Conservation (phyloP, 2,113 vertebrate genomes). For the Antigone vipio region DNA sequence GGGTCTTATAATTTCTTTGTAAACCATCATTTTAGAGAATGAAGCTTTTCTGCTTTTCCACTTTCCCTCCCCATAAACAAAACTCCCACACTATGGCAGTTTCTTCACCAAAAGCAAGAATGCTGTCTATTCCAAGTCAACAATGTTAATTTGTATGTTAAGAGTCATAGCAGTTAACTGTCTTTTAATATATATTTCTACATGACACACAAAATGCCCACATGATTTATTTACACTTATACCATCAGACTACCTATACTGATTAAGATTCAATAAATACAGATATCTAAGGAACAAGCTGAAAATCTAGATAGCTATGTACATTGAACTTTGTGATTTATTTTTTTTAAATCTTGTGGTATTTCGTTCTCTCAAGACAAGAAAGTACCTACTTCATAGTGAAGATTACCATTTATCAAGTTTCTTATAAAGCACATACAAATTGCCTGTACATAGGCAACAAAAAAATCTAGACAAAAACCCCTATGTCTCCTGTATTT, state of each 20-base stretch:
- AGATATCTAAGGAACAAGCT: neutral
- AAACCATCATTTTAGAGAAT: neutral
- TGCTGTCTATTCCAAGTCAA: neutral
- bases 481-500: accelerated
- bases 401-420: too few species aligned
- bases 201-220: neutral
- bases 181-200: neutral
- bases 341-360: neutral
- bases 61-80: neutral
- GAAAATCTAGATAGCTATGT: neutral
- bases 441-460: neutral
- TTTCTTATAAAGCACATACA: too few species aligned
- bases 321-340: neutral
- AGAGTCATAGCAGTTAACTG: neutral
- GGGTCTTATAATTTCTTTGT: neutral
- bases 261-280: neutral
- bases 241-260: neutral
- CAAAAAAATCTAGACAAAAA: neutral
- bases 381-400: too few species aligned
- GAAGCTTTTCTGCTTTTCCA: neutral
- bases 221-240: neutral
- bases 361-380: neutral
- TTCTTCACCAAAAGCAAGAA: neutral
- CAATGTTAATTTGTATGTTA: neutral
- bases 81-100: neutral